phyloP scores from a whole-genome alignment of 2,113 vertebrate genomes.

The Marcusenius ussheri region DNA sequence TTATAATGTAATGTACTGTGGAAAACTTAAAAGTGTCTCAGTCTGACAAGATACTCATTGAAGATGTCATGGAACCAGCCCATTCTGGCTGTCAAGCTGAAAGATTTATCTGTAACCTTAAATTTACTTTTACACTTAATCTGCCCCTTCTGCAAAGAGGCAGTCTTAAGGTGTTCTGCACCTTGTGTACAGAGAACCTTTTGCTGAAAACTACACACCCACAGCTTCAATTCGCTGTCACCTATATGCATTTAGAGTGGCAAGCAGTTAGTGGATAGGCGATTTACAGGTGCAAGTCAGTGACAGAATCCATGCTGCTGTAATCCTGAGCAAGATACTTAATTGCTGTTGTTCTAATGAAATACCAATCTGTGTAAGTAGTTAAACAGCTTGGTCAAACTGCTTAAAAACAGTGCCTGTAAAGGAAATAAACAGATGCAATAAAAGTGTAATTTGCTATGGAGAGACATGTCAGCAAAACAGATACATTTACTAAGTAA shows the following conservation, averaged over 20 bases:
- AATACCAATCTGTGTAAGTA: not conserved
- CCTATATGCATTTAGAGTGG: not conserved
- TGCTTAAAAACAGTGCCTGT: not conserved
- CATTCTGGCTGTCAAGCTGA: not conserved
- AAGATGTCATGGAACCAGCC: not conserved
- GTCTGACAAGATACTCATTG: not conserved
- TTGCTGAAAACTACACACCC: not conserved
- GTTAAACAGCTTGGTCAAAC: not conserved
- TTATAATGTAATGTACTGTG: not conserved
- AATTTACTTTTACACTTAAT: not conserved
- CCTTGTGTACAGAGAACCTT: not conserved
- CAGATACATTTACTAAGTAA: not conserved
- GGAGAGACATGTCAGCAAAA: not conserved
- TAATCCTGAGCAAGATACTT: not conserved
- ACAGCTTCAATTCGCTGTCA: not conserved
- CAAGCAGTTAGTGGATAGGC: not conserved
- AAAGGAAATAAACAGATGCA: not conserved
- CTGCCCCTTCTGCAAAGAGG: not conserved
- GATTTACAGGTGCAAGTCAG: not conserved
- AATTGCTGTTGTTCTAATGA: not conserved
- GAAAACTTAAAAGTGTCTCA: not conserved
- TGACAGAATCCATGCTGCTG: not conserved
- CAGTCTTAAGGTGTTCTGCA: not conserved
- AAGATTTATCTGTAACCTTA: not conserved
- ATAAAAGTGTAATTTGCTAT: not conserved